These are phyloP conservation scores for Catharus ustulatus DNA, from an alignment of 2,797 vertebrate genomes.

Conservation along the genomic window DNA sequence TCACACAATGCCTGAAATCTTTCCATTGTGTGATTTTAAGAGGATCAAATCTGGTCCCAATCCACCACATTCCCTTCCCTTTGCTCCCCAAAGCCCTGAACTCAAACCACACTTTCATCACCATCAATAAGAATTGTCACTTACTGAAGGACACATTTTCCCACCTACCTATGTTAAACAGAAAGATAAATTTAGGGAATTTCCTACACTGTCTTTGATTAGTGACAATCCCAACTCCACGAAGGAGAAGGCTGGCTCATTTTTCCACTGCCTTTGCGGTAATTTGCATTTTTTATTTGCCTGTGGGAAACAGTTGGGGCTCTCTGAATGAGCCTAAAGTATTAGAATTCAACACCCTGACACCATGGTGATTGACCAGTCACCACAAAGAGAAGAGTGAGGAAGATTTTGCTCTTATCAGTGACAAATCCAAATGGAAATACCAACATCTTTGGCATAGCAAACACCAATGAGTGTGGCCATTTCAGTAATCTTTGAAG, in stretches of 20 bases:
- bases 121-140: neutral
- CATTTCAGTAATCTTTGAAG: neutral
- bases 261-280: rapidly evolving
- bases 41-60: neutral
- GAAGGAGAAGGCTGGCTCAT: neutral
- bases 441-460: neutral
- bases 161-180: neutral
- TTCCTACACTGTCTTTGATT: neutral
- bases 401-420: neutral
- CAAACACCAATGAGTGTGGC: neutral
- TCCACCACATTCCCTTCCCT: neutral
- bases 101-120: neutral
- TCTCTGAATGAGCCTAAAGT: neutral
- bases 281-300: neutral
- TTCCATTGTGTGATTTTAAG: neutral
- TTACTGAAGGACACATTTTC: neutral
- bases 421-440: neutral
- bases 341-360: neutral
- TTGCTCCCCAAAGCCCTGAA: neutral
- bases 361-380: rapidly evolving
- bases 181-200: neutral
- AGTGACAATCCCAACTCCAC: rapidly evolving
- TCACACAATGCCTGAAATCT: neutral
- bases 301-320: neutral
- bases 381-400: neutral